Evolutionary conservation across 2,888 invertebrate genomes (phyloP), one percentile per base, ranked within the genome.

Genomic region (Troides oblongomaculatus): DNA sequence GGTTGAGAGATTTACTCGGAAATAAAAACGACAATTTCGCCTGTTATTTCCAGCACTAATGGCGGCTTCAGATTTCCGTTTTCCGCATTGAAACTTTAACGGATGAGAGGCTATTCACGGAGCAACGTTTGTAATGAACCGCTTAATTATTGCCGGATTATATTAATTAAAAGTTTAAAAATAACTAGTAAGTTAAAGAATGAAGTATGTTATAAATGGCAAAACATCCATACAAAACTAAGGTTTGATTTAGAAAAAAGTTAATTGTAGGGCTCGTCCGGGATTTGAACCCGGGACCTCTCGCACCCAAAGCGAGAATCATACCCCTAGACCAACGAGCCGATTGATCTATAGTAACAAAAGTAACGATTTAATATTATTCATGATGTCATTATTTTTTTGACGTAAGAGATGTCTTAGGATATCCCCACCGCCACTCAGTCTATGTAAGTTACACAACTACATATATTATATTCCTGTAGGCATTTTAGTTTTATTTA

Each of bases 321-420:
- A 92, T 91, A 92, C 92, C 90, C 90, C 91, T 92, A 90, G 91
- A 92, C 92, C 91, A 92, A 91, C 90, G 90, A 92, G 91, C 77
- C 78, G 78, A 14, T 46, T 46, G 14, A 14, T 53, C 6, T 18
- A 3, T n/a, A n/a, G n/a, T 6, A 53, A n/a, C 53, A n/a, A 53
- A 53, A n/a, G 0, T 53, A 18, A 4, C 14, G 14, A 46, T 10
- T 12, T 46, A 46, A 4, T 46, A 2, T 46, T 14, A 14, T 14
- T 14, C 14, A 14, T 2, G 14, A 46, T 3, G 4, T 46, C 14
- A 2, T 3, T 14, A 46, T 46, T 12, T 46, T 46, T 12, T 12
- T 43, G 0, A 3, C 1, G 14, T 14, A 12, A 14, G 12, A 12
- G 4, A 12, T 14, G 4, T 46, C 12, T 46, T 46, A 46, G 2